Base-by-base conservation (phyloP, 2,113 vertebrate species). In the Tragelaphus buxtoni region DNA sequence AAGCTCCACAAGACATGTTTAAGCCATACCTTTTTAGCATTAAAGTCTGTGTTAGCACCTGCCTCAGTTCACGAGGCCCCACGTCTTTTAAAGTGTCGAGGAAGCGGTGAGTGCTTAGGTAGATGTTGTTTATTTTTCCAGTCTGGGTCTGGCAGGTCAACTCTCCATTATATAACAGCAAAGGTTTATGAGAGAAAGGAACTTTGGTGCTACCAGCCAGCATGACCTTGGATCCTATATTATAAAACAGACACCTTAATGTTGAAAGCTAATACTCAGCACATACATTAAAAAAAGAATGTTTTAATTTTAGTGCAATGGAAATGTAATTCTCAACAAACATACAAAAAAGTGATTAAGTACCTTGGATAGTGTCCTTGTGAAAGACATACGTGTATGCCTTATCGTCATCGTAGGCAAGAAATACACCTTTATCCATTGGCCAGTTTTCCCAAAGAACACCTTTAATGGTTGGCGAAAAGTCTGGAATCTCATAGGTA, bases 371-470 rank as follows among this genome's bases (percentile, higher is more conserved):
- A 24, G 99, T 99, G 97, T 99, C 99, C 98, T 99, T 99, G 98
- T 99, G 99, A 98, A 99, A 99, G 92, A 99, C 98, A 0, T 99
- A 99, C 4, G 99, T 99, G 95, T 99, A 99, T 0, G 99, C 99
- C 97, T 99, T 99, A 97, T 99, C 99, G 74, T 99, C 99, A 65
- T 99, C 99, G 51, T 99, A 99, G 61, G 99, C 99, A 94, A 99
- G 98, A 98, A 99, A 99, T 95, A 99, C 99, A 58, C 99, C 99
- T 98, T 99, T 99, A 98, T 99, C 99, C 97, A 99, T 97, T 3
- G 99, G 98, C 99, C 99, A 99, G 98, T 99, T 99, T 98, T 99
- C 99, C 99, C 99, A 99, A 65, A 99, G 98, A 88, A 99, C 98
- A 97, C 99, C 99, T 96, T 99, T 99, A 98, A 99, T 99, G 88